Evolutionary conservation across 1,140 invertebrate species (phyloP).

Genomic region (Calephelis virginiensis): DNA sequence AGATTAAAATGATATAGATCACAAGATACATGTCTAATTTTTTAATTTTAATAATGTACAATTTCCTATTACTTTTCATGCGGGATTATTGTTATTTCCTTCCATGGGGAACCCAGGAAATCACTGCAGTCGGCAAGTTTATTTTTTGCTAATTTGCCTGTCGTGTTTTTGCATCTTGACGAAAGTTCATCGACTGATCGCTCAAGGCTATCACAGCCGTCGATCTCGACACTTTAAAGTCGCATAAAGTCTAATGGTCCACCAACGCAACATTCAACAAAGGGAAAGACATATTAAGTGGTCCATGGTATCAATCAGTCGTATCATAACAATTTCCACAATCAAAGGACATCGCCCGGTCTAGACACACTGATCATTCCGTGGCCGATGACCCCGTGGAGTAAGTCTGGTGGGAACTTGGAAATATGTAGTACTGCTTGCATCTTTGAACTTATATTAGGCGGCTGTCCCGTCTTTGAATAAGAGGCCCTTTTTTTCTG

Average conservation of each 20-base stretch:
- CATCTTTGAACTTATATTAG: neutral
- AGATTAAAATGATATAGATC: no score
- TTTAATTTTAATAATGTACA: no score
- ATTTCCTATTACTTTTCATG: no score
- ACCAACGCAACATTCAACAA: constrained; percentile 22
- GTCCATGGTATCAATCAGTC: constrained; percentile 21
- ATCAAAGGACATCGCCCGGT: constrained; percentile 28
- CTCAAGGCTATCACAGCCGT: neutral
- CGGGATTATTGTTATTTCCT: no score
- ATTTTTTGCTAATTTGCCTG: no score
- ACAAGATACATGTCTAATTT: no score
- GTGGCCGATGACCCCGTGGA: constrained; percentile 23
- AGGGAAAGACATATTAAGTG: constrained; percentile 18
- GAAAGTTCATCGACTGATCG: no score
- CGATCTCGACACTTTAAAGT: constrained; percentile 21
- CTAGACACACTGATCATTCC: constrained; percentile 26
- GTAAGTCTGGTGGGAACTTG: constrained; percentile 3
- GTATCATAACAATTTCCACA: constrained; percentile 27
- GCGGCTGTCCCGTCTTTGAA: no score
- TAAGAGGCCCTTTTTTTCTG: no score
- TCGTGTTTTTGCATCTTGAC: neutral
- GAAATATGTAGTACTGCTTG: neutral
- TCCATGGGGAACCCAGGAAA: no score
- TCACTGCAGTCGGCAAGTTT: no score
- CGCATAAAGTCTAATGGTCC: constrained; percentile 17